Base-by-base conservation (phyloP, 92 coral and sea anemone genomes). In the Phenganax marumi region DNA sequence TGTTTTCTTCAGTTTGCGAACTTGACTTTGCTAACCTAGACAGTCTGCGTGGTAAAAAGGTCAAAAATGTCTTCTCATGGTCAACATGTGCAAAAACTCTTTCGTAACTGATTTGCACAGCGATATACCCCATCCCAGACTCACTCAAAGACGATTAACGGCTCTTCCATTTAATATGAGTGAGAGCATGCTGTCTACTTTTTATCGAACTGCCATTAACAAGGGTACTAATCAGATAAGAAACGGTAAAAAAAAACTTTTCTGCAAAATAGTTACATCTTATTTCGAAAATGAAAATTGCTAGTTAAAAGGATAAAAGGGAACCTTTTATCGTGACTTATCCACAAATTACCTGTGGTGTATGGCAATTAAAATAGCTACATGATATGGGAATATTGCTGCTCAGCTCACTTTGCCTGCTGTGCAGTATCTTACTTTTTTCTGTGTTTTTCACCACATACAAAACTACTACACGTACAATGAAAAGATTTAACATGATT, bases 131-230 rank as follows among this genome's bases (percentile, higher is more conserved):
- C 13, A 24, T 64, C 23, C 17, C 13, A 66, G 25, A 66, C 2
- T 66, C 72, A 25, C 72, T 66, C 72, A 66, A 12, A 66, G 43
- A 66, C 23, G 72, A 66, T 66, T 66, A 66, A 66, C 72, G 72
- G 72, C 17, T 66, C 3, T 33, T 25, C 0, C 13, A 18, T 24
- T 24, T 24, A 0, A 66, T 66, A 25, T 48, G 10, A 25, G 72
- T 66, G 50, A n/a, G 49, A 66, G 43, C 33, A 62, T 62, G 7
- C 43, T 25, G 33, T 66, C 50, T 25, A 24, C 10, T 9, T 5
- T 66, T 66, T 66, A 62, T 9, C 25, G 10, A 62, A 8, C 68
- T 62, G 18, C 21, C 68, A 62, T 62, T 62, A 62, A 25, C 0
- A 62, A 56, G 63, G 18, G 22, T 62, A 19, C 25, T 19, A 16